These are phyloP conservation scores for Acropora tenuis DNA, from an alignment of 64 coral and sea anemone genomes.

Conservation along the genomic window DNA sequence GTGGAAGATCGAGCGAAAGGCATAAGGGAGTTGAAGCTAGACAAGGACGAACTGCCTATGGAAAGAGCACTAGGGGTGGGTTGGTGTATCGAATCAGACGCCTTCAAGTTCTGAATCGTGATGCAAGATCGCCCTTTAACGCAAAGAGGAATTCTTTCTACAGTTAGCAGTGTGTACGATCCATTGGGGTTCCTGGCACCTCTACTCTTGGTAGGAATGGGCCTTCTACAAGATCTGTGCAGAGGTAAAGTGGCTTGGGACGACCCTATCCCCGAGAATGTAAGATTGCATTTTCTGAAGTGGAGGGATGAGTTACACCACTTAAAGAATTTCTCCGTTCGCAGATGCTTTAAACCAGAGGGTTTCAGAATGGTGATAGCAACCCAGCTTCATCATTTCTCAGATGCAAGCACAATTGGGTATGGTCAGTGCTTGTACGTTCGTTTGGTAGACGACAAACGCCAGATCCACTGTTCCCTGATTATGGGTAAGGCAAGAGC, in stretches of 20 bases:
- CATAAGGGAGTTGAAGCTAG: neutral
- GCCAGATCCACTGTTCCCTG: constrained; percentile 15
- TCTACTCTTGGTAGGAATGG: constrained; percentile 11
- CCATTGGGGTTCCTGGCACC: constrained; percentile 16
- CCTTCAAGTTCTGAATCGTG: constrained; percentile 33
- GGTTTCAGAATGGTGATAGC: constrained; percentile 21
- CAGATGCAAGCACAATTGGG: constrained; percentile 19
- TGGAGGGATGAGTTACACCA: constrained; percentile 12
- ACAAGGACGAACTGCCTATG: constrained; percentile 16
- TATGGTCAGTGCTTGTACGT: constrained; percentile 20
- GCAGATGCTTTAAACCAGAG: constrained; percentile 38
- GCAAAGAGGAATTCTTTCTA: constrained; percentile 45
- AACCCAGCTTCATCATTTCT: constrained; percentile 44
- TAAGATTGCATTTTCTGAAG: neutral
- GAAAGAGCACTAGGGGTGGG: constrained; percentile 27
- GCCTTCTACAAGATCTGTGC: constrained; percentile 35
- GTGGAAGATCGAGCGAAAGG: constrained; percentile 15
- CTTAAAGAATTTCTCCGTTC: constrained; percentile 25
- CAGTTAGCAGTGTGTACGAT: constrained; percentile 12
- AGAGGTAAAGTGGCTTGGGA: constrained; percentile 35
- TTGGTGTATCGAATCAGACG: constrained; percentile 24
- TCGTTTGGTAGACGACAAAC: constrained; percentile 6
- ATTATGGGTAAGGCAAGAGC: constrained; percentile 7
- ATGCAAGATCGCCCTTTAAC: constrained; percentile 43
- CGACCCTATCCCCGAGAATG: constrained; percentile 22